Base-by-base conservation (phyloP, 2,797 vertebrate genomes). In the Gymnodraco acuticeps region DNA sequence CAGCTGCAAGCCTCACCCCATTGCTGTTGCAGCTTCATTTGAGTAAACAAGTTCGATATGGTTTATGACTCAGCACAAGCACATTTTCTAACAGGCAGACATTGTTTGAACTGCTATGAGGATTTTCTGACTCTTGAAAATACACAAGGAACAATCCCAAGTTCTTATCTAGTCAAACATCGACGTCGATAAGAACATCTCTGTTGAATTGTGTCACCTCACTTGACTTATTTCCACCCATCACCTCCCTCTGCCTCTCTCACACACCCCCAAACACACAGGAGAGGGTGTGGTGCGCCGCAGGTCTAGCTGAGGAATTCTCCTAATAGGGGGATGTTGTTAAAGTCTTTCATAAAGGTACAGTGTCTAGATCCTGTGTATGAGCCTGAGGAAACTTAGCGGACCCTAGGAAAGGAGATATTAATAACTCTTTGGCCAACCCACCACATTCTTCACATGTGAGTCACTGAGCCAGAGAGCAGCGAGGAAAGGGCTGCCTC, bases 341-440 rank as follows among this genome's bases (percentile, higher is more conserved):
- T 81, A 64, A 86, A 70, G 76, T 78, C 83, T 89, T 87, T 88
- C 80, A 90, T 81, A 90, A 92, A 93, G 89, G 90, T 93, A 86
- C 86, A 91, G 89, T 88, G 89, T 93, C 77, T 83, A 78, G 88
- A 86, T 84, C 75, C 85, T 91, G 82, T 77, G 83, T 67, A 70
- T 54, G 58, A 83, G 91, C 79, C 66, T 70, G 75, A 84, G 88
- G 89, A 94, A 95, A 95, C 80, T 92, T 92, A 88, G 88, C 77
- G 58, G 93, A 94, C 92, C 92, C 89, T 80, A 88, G 92, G 88
- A 94, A 94, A 93, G 86, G 87, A 93, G 94, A 92, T 96, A 95
- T 96, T 95, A 95, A 96, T 95, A 96, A 94, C 94, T 92, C 85
- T 59, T 14, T 69, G 84, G 89, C 92, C 94, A 75, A 79, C 95